Base-by-base conservation (phyloP, 2,113 vertebrate genomes). In the Hemibagrus wyckioides region DNA sequence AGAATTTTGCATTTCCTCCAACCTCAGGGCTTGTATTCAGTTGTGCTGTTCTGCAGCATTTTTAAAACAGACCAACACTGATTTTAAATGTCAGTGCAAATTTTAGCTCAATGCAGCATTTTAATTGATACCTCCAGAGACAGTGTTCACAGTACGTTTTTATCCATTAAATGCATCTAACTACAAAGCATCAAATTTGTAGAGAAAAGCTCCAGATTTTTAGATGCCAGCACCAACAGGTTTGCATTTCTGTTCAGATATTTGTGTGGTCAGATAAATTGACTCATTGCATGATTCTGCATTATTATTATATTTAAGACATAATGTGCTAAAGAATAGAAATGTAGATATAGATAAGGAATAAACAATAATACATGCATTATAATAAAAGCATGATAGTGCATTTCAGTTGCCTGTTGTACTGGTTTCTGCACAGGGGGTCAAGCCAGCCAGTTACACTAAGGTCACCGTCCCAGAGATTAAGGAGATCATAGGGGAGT, bases 401-500 rank as follows among this genome's bases (percentile, higher is more conserved):
- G n/a, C 23, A n/a, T 76, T 6, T n/a, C 23, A 44, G 11, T n/a
- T 44, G 0, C 56, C 4, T n/a, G 19, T 9, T 71, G 23, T 84
- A 59, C 41, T 85, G 41, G 33, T 65, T 36, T 17, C 28, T 79
- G 6, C 19, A 39, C 85, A 99, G 98, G 98, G 98, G 80, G 97
- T 99, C 92, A 99, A 99, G 93, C 98, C 98, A 82, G 98, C 97
- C 91, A 99, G 98, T 93, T 99, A 96, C 92, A 94, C 95, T 90
- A 99, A 99, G 94, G 97, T 99, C 87, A 95, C 95, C 0, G 97
- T 98, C 89, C 98, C 98, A 65, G 98, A 99, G 95, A 98, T 99
- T 84, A 99, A 99, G 91, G 98, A 99, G 93, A 99, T 99, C 92
- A 99, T 99, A 83, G 98, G 98, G 4, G 98, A 99, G 91, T 99